Conservation (phyloP, 2,888 invertebrate genomes). For the Anodontia alba region DNA sequence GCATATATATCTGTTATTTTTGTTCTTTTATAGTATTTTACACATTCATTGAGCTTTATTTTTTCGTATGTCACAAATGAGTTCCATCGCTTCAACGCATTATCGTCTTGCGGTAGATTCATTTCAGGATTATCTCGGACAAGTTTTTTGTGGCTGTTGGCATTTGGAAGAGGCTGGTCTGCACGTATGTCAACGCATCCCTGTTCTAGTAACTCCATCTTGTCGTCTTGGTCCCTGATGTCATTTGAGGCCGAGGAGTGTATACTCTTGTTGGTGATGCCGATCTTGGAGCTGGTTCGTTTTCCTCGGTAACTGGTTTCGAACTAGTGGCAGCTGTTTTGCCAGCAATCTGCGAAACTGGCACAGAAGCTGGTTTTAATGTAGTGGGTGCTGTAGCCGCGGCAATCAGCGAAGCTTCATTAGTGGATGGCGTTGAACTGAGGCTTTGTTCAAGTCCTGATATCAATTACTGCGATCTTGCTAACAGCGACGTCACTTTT, state of each 20-base stretch:
- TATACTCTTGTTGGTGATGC: neutral
- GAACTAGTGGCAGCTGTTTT: neutral
- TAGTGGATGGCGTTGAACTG: neutral
- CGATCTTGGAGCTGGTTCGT: neutral
- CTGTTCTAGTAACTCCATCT: neutral
- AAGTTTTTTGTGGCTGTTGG: neutral
- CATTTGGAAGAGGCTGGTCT: neutral
- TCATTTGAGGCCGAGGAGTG: conserved; percentile 5
- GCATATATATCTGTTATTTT: too few species aligned
- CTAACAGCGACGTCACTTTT: neutral
- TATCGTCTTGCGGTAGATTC: neutral
- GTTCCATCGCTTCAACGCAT: neutral
- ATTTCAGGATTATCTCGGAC: neutral
- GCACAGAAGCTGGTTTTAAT: neutral
- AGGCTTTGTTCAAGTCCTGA: neutral
- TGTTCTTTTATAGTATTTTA: conserved; percentile 1
- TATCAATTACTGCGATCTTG: neutral
- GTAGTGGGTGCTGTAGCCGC: neutral
- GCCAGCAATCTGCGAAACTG: neutral
- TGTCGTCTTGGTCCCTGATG: conserved; percentile 5
- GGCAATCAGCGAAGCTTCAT: neutral
- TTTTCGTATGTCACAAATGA: neutral
- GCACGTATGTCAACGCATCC: neutral
- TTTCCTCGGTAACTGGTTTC: neutral
- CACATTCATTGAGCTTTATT: neutral